These are phyloP conservation scores for Dolichopus griseipennis DNA, from an alignment of 2,888 invertebrate species.

Conservation along the genomic window DNA sequence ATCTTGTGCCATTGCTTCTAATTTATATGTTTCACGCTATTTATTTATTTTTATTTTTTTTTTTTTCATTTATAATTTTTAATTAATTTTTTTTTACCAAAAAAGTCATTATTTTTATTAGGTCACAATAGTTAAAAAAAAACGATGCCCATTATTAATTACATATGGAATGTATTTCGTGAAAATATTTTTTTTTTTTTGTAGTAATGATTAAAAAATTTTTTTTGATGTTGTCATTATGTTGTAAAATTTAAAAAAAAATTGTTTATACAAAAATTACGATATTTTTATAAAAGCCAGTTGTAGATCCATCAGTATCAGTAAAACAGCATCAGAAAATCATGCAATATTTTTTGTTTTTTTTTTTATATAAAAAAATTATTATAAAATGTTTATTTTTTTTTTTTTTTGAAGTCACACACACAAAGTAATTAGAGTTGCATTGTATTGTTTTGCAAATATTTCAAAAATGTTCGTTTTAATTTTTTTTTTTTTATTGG, in stretches of 20 bases:
- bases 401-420: background rate
- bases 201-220: background rate
- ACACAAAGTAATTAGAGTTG: background rate
- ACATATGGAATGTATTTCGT: too few relatives aligned
- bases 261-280: background rate
- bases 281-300: background rate
- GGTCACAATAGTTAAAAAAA: too few relatives aligned
- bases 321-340: background rate
- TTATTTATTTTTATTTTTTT: slow-evolving; percentile 16
- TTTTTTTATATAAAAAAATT: background rate
- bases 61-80: background rate
- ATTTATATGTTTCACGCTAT: slow-evolving; percentile 93
- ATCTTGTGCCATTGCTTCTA: slow-evolving; percentile 97
- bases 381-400: background rate
- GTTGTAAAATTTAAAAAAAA: too few relatives aligned
- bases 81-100: background rate
- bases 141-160: too few relatives aligned
- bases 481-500: background rate
- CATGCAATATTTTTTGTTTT: background rate
- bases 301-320: slow-evolving; percentile 6
- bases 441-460: background rate
- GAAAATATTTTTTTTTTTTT: background rate
- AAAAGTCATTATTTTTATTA: too few relatives aligned
- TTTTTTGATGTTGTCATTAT: too few relatives aligned
- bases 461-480: too few relatives aligned